These are phyloP conservation scores for Eupithecia centaureata DNA, from an alignment of 2,888 invertebrate genomes.

Conservation along the genomic window DNA sequence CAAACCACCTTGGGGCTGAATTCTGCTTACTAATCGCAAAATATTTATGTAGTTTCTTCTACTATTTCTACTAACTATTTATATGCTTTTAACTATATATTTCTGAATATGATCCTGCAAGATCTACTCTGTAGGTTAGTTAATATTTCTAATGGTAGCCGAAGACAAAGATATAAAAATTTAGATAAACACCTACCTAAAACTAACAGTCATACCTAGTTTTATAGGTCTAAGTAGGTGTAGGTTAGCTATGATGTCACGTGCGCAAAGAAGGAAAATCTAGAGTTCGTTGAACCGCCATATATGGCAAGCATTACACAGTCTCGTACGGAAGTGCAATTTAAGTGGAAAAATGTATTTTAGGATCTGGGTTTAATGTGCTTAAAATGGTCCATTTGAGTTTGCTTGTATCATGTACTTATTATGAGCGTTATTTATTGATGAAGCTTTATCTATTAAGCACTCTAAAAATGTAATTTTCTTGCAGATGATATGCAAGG, in stretches of 20 bases:
- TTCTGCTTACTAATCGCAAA: too few species aligned
- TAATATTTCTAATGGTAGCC: too few species aligned
- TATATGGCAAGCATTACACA: slow-evolving; percentile 20
- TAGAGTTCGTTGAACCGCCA: slow-evolving; percentile 25
- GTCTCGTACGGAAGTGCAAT: slow-evolving; percentile 18
- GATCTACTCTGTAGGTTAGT: too few species aligned
- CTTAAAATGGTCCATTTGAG: neutral
- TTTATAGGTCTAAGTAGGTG: neutral
- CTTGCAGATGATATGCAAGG: too few species aligned
- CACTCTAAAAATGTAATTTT: too few species aligned
- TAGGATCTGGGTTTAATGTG: neutral
- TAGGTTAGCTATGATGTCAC: slow-evolving; percentile 24
- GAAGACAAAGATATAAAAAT: too few species aligned
- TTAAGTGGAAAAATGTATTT: slow-evolving; percentile 19
- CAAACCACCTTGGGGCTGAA: too few species aligned
- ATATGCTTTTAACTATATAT: too few species aligned
- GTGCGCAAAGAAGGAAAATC: slow-evolving; percentile 29
- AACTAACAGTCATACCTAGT: neutral
- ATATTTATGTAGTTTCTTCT: too few species aligned
- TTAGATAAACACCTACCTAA: neutral
- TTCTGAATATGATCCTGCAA: too few species aligned
- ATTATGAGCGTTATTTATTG: neutral
- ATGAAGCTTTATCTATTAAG: neutral
- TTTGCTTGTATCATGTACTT: neutral
- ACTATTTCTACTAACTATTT: too few species aligned